Evolutionary conservation across 64 coral and sea anemone genomes (phyloP).

Genomic region (Montipora efflorescens): DNA sequence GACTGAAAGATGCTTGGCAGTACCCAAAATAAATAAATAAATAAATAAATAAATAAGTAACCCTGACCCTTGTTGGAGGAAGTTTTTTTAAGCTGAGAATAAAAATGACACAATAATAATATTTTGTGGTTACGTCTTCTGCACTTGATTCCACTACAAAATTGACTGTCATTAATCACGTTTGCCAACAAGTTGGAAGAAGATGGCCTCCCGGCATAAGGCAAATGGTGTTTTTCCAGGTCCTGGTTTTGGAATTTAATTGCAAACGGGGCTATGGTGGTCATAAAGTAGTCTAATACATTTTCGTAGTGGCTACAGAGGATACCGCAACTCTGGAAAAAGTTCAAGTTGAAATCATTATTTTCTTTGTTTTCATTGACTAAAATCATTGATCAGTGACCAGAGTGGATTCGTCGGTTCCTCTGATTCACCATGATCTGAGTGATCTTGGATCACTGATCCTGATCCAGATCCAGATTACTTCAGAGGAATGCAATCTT

Average conservation of each 20-base stretch:
- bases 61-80: neutral
- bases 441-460: too few species aligned
- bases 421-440: neutral
- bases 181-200: neutral
- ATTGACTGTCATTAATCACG: neutral
- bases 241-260: neutral
- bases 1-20: neutral
- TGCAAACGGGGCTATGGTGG: conserved; percentile 23
- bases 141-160: neutral
- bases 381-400: neutral
- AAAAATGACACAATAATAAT: neutral
- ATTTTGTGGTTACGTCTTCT: conserved; percentile 6
- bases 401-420: neutral
- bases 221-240: conserved; percentile 23
- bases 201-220: neutral
- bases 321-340: conserved; percentile 38
- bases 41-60: too few species aligned
- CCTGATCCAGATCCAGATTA: neutral
- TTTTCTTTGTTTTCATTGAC: neutral
- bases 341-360: neutral
- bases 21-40: too few species aligned
- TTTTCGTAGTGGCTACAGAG: neutral
- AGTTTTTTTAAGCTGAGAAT: neutral
- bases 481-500: neutral
- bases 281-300: neutral